Base-by-base conservation (phyloP, 2,888 invertebrate species). In the Drosophila demipolita region DNA sequence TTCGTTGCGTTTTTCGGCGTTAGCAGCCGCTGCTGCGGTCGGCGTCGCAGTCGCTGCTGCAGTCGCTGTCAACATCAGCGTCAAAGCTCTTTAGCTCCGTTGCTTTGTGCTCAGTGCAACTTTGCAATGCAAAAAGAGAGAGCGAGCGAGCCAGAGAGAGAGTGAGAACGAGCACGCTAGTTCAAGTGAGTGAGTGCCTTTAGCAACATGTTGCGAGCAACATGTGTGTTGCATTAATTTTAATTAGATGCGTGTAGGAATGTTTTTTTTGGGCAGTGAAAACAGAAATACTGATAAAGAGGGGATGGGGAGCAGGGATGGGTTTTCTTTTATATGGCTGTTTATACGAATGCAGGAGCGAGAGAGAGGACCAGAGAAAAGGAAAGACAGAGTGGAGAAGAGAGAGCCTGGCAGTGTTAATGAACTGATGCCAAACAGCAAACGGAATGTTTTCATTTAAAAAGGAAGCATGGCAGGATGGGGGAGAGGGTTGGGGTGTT, bases 1-100 rank as follows among this genome's bases (percentile, higher is more conserved):
- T 87, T 90, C 90, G 87, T 87, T 87, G 90, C 90, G 87, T 87
- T 89, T 82, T 64, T 66, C 52, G 58, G 29, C 55, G 75, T 20
- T 49, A 50, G 12, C 53, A 17, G 53, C 33, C 36, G 32, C 42
- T 8, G 62, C 29, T 40, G 42, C 26, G 3, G 63, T 8, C 38
- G 38, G 35, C 60, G 60, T 40, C 36, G 17, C 45, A 42, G 60
- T 32, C 32, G 42, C 57, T 49, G 62, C 59, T 9, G 3, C 49
- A 35, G 38, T 36, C 60, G 32, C 66, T 32, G 64, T 54, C 48
- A 48, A 11, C 40, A 32, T 26, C 36, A 11, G 52, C 57, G 26
- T 35, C 12, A 7, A 49, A 55, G 29, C 38, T 15, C 26, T 54
- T 54, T 17, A 17, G 15, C 49, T 29, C 26, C 52, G 33, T 33